These are phyloP conservation scores for Sebastes melanostomus DNA, from an alignment of 2,797 vertebrate species.

Conservation along the genomic window DNA sequence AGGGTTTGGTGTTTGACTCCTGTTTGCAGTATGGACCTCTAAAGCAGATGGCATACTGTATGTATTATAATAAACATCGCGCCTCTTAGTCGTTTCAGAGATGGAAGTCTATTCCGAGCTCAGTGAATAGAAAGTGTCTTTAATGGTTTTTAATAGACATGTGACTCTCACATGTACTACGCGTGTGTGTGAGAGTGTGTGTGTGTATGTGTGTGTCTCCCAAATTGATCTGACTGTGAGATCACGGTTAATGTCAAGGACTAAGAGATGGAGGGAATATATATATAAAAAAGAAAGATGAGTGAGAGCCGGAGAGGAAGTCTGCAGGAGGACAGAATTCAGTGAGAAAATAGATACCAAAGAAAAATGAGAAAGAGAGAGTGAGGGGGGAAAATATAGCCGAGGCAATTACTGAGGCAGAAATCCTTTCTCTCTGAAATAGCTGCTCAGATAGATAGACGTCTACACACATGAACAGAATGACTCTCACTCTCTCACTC, in stretches of 20 bases:
- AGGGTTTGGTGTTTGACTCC: slow-evolving; percentile 25
- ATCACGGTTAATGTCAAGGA: slow-evolving; percentile 60
- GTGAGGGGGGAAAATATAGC: slow-evolving; percentile 59
- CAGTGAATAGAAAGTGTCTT: slow-evolving; percentile 26
- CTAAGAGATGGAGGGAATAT: slow-evolving; percentile 42
- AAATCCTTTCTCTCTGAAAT: slow-evolving; percentile 79
- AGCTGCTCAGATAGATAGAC: slow-evolving; percentile 74
- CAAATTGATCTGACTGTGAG: slow-evolving; percentile 47
- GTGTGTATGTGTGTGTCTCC: background rate
- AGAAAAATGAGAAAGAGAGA: slow-evolving; percentile 61
- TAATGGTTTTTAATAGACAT: slow-evolving; percentile 52
- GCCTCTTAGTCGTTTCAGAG: slow-evolving; percentile 5
- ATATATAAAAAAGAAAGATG: slow-evolving; percentile 26
- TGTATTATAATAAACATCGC: slow-evolving; percentile 32
- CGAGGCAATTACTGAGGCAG: slow-evolving; percentile 80
- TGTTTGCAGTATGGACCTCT: slow-evolving; percentile 6
- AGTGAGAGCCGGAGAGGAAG: slow-evolving; percentile 33
- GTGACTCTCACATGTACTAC: slow-evolving; percentile 4
- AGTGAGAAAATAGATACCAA: slow-evolving; percentile 57
- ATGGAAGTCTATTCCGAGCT: background rate
- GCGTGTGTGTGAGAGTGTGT: background rate
- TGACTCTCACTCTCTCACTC: background rate
- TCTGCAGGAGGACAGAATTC: slow-evolving; percentile 49
- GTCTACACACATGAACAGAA: slow-evolving; percentile 52
- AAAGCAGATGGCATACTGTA: slow-evolving; percentile 16